A percentile compares a stretch with the other conserved stretches of the same genome.
These are phyloP conservation scores for Muraenolepis orangiensis DNA, from an alignment of 2,797 vertebrate genomes.

Conservation along the genomic window DNA sequence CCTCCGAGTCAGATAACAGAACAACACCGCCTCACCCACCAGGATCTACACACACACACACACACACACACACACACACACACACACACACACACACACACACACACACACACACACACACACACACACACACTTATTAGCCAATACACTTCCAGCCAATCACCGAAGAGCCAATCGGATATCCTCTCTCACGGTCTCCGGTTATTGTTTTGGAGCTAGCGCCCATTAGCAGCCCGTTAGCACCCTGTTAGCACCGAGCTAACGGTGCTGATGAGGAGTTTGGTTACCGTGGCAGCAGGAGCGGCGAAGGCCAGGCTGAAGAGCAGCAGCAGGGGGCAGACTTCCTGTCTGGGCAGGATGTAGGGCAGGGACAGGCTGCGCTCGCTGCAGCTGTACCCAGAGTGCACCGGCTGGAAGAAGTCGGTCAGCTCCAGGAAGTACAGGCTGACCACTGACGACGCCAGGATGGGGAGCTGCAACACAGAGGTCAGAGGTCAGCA, in stretches of 20 bases:
- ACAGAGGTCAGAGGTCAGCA: not conserved
- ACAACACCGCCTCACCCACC: slow-evolving; percentile 91
- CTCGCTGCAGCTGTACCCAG: slow-evolving; percentile 96
- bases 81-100: not conserved
- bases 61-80: slow-evolving; percentile 1
- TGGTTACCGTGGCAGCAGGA: slow-evolving; percentile 85
- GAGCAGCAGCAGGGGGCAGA: slow-evolving; percentile 90
- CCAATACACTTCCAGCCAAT: not conserved
- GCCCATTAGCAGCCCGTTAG: no score
- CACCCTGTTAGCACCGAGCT: not conserved
- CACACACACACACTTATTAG: not conserved
- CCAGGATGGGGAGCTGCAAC: slow-evolving; percentile 82
- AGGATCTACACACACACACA: slow-evolving; percentile 78
- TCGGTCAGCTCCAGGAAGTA: slow-evolving; percentile 97
- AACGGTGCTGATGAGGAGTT: not conserved
- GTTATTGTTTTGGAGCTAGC: not conserved
- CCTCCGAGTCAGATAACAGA: slow-evolving; percentile 88
- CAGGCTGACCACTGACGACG: slow-evolving; percentile 93
- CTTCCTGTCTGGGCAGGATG: slow-evolving; percentile 88
- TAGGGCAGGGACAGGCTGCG: slow-evolving; percentile 95
- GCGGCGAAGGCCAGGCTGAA: slow-evolving; percentile 93
- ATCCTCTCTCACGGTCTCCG: not conserved
- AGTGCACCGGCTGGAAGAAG: slow-evolving; percentile 95
- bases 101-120: not conserved
- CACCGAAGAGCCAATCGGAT: not conserved